These are phyloP conservation scores for Pristionchus pacificus DNA, from an alignment of 1,140 invertebrate genomes.

Conservation along the genomic window DNA sequence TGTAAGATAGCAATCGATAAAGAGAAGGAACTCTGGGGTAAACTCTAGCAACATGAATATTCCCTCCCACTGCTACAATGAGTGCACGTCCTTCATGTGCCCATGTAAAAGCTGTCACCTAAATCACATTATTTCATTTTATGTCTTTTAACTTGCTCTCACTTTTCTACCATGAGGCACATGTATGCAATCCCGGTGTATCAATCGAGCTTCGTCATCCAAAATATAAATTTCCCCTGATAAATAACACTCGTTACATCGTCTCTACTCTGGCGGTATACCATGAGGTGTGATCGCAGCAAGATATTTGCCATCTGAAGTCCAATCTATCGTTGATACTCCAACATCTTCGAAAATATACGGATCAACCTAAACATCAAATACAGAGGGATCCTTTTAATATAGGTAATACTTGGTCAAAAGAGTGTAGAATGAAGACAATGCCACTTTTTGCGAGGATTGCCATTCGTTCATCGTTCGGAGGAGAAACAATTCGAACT, in stretches of 20 bases:
- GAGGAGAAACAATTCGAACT: neutral
- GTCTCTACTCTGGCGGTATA: neutral
- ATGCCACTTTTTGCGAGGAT: neutral
- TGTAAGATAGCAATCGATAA: constrained; percentile 57
- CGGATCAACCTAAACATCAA: constrained; percentile 35
- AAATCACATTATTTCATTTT: neutral
- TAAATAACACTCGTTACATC: too few relatives aligned
- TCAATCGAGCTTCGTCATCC: constrained; percentile 34
- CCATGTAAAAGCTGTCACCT: constrained; percentile 79
- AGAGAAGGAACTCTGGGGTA: constrained; percentile 25
- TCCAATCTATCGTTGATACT: constrained; percentile 41
- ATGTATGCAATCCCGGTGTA: constrained; percentile 37
- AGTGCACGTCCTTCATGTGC: constrained; percentile 90
- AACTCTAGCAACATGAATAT: constrained; percentile 65
- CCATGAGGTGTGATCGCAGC: constrained; percentile 41
- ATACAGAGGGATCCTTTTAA: neutral
- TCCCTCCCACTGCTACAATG: constrained; percentile 81
- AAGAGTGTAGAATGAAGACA: neutral
- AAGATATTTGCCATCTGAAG: constrained; percentile 43
- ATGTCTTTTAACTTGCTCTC: neutral
- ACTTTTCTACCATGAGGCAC: neutral
- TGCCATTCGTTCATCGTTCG: neutral
- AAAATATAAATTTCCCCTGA: constrained; percentile 41
- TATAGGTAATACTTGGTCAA: constrained; percentile 29
- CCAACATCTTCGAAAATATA: neutral